A percentile compares a stretch with the other conserved stretches of the same genome.
These are phyloP conservation scores for Epinotia demarniana DNA, from an alignment of 2,888 invertebrate species.

Conservation along the genomic window DNA sequence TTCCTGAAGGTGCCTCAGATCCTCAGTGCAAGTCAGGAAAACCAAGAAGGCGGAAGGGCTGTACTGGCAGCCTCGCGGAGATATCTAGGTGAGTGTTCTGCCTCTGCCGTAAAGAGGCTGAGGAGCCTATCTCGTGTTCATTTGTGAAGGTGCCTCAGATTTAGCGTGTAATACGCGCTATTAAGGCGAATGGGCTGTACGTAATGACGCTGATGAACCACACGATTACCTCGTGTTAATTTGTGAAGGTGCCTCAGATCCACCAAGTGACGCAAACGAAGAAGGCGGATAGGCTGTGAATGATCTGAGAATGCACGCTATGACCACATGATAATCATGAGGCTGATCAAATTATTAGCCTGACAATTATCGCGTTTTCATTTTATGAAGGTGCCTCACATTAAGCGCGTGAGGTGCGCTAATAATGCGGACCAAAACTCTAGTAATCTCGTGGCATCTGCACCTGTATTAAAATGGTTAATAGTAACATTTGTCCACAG, in stretches of 20 bases:
- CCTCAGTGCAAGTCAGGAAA: background rate
- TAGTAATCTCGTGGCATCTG: too few species aligned
- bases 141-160: slow-evolving; percentile 2
- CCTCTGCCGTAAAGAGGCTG: too few species aligned
- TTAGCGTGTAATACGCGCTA: background rate
- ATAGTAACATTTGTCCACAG: slow-evolving; percentile 78
- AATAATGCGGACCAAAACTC: too few species aligned
- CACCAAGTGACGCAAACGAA: background rate
- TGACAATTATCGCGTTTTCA: background rate
- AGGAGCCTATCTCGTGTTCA: background rate
- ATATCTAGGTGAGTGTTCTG: too few species aligned
- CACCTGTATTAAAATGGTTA: too few species aligned
- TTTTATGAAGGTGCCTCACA: background rate
- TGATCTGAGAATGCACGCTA: too few species aligned
- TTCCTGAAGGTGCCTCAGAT: slow-evolving; percentile 16
- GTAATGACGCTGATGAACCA: background rate
- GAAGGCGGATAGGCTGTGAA: background rate
- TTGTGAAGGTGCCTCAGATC: slow-evolving; percentile 17
- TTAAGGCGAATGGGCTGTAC: too few species aligned
- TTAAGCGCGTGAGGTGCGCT: background rate
- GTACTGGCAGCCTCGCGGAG: too few species aligned
- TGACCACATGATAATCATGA: too few species aligned
- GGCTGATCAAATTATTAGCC: too few species aligned
- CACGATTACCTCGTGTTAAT: background rate
- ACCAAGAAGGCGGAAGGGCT: background rate